Evolutionary conservation across 2,113 vertebrate species (phyloP).

Genomic region (Hyperopisus bebe): DNA sequence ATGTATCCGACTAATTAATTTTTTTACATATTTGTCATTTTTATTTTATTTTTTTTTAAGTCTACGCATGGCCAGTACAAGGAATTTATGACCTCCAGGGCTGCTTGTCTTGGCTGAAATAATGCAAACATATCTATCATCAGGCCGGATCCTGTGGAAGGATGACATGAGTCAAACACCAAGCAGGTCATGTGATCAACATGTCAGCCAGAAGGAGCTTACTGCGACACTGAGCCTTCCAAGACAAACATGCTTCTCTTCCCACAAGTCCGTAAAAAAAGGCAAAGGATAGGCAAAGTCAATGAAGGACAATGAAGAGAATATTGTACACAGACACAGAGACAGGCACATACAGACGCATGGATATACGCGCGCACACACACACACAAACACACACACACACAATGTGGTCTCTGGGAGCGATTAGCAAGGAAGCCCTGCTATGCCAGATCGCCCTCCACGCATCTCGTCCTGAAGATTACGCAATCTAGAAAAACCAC

Average conservation of each 20-base stretch:
- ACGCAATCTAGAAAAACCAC: conserved; percentile 35
- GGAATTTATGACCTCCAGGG: not conserved
- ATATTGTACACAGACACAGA: not conserved
- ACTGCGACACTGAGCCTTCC: conserved; percentile 36
- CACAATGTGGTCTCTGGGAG: conserved; percentile 30
- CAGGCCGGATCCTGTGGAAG: conserved; percentile 15
- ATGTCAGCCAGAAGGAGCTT: conserved; percentile 35
- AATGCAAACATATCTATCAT: conserved; percentile 6
- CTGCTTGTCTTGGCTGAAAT: not conserved
- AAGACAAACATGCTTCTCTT: conserved; percentile 56
- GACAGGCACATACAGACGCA: not conserved
- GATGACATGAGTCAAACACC: conserved; percentile 19
- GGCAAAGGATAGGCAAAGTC: conserved; percentile 50
- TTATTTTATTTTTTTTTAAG: not conserved
- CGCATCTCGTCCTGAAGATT: conserved; percentile 31
- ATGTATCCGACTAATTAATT: not conserved
- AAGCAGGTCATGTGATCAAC: conserved; percentile 27
- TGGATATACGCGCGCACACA: conserved; percentile 1
- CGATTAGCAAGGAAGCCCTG: conserved; percentile 12
- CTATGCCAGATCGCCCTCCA: conserved; percentile 19
- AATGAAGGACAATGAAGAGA: conserved; percentile 41
- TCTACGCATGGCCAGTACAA: not conserved
- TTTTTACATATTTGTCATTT: not conserved
- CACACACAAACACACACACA: conserved; percentile 1
- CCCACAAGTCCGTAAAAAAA: conserved; percentile 54